Conservation (phyloP, 2,888 invertebrate species). For the Tolmerus cingulatus region DNA sequence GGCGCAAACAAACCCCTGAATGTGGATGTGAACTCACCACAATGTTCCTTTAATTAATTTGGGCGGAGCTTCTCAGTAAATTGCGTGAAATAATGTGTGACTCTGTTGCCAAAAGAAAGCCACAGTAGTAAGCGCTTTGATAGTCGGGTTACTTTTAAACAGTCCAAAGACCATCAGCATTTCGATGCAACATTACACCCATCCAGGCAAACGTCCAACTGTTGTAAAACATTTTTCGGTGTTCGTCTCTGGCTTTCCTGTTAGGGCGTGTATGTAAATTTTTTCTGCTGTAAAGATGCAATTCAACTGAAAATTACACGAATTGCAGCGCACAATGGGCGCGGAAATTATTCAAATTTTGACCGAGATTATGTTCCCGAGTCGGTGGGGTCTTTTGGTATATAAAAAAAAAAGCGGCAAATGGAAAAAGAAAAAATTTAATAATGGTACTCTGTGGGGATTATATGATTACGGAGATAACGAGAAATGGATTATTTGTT, state of each 20-base stretch:
- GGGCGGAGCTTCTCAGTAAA: background rate
- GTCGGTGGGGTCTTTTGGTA: background rate
- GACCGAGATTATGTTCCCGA: constrained; percentile 13
- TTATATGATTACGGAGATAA: background rate
- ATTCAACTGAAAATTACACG: constrained; percentile 24
- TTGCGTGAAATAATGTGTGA: background rate
- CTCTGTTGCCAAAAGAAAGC: background rate
- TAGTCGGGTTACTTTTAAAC: background rate
- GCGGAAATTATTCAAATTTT: constrained; percentile 37
- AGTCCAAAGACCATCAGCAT: background rate
- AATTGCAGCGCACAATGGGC: constrained; percentile 18
- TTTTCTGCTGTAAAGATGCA: constrained; percentile 11
- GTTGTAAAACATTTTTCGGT: background rate
- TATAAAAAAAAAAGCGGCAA: background rate
- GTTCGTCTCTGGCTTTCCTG: background rate
- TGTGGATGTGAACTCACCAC: background rate
- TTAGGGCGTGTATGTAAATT: constrained; percentile 12
- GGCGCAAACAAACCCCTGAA: background rate
- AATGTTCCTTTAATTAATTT: background rate
- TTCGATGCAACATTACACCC: background rate
- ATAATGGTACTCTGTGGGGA: background rate
- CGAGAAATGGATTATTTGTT: background rate
- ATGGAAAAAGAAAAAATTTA: background rate
- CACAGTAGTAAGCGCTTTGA: background rate
- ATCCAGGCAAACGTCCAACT: background rate